Evolutionary conservation across 2,113 vertebrate species (phyloP).

Genomic region (Crotophaga sulcirostris): DNA sequence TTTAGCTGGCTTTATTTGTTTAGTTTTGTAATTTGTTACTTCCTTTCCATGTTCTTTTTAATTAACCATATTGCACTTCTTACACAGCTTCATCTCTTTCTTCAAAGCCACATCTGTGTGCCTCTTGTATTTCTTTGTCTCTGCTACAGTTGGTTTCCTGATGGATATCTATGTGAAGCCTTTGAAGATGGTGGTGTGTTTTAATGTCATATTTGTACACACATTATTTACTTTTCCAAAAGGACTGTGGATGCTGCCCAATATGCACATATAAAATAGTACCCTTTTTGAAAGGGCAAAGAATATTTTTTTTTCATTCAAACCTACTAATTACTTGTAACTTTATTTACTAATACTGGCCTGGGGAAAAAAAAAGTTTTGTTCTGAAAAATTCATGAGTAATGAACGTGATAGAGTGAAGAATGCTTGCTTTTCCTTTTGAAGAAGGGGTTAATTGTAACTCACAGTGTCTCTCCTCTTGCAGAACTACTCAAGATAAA

Average conservation of each 20-base stretch:
- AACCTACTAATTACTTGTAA: neutral
- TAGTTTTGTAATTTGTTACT: neutral
- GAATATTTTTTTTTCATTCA: neutral
- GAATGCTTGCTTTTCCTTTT: neutral
- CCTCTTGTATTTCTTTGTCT: neutral
- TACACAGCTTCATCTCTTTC: neutral
- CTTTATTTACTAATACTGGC: neutral
- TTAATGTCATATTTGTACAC: neutral
- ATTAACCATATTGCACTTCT: neutral
- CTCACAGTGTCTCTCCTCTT: neutral
- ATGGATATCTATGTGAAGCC: neutral
- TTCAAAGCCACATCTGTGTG: neutral
- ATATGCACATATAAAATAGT: neutral
- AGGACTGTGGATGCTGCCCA: neutral
- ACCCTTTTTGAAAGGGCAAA: neutral
- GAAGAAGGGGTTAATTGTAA: conserved; percentile 30
- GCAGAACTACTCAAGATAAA: conserved; percentile 32
- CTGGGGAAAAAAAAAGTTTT: neutral
- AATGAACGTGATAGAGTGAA: neutral
- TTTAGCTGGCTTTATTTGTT: neutral
- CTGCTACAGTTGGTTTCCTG: neutral
- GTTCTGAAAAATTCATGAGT: neutral
- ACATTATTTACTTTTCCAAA: neutral
- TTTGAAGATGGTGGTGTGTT: neutral
- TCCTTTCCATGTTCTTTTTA: neutral